These are phyloP conservation scores for Dicyrtoma fusca DNA, from an alignment of 2,888 invertebrate genomes.

Conservation along the genomic window DNA sequence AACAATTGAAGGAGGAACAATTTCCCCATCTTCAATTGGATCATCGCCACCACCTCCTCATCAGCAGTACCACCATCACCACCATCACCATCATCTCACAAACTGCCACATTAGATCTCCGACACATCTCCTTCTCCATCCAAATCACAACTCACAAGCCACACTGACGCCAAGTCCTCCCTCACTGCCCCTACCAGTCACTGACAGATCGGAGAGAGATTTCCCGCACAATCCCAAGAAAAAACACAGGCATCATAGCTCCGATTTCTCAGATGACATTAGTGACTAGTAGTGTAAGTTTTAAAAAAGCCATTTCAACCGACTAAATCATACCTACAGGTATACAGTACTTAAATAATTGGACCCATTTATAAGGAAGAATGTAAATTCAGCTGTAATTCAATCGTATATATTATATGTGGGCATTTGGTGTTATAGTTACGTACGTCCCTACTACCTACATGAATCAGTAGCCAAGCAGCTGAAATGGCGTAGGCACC, in stretches of 20 bases:
- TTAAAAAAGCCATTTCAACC: too few species aligned
- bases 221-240: constrained; percentile 3
- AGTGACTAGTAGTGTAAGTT: constrained; percentile 43
- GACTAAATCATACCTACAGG: too few species aligned
- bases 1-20: too few species aligned
- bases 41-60: background rate
- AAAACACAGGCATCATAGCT: constrained; percentile 40
- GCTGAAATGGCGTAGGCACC: too few species aligned
- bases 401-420: too few species aligned
- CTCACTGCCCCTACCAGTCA: background rate
- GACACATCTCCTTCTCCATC: background rate
- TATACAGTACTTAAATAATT: too few species aligned
- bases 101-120: background rate
- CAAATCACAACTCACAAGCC: background rate
- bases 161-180: constrained; percentile 15
- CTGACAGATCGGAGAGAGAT: background rate
- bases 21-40: too few species aligned
- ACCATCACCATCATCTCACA: constrained; percentile 10
- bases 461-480: too few species aligned
- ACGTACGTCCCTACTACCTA: too few species aligned
- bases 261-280: constrained; percentile 53
- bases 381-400: too few species aligned
- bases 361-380: too few species aligned
- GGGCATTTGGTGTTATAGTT: too few species aligned
- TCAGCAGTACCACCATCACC: background rate